Evolutionary conservation across 2,113 vertebrate species (phyloP).

Genomic region (Pao palembangensis): DNA sequence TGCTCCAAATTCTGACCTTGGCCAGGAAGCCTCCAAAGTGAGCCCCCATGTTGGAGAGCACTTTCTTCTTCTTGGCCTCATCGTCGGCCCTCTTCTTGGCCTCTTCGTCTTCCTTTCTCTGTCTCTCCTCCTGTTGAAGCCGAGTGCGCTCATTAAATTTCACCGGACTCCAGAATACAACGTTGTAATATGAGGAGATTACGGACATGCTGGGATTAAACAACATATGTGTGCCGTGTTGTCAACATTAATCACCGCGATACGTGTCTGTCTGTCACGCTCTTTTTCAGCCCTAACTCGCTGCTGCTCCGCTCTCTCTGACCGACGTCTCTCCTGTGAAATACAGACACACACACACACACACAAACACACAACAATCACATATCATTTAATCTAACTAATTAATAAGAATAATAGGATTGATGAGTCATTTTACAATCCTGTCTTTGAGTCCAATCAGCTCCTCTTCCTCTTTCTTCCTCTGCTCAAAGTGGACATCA

Average conservation of each 20-base stretch:
- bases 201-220: slow-evolving; percentile 1
- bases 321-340: slow-evolving; percentile 87
- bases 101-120: slow-evolving; percentile 92
- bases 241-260: slow-evolving; percentile 77
- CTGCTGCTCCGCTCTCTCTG: slow-evolving; percentile 91
- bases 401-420: too few relatives aligned
- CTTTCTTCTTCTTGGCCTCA: slow-evolving; percentile 97
- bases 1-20: slow-evolving; percentile 75
- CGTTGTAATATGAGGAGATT: neutral
- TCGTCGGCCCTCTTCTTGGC: slow-evolving; percentile 91
- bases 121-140: slow-evolving; percentile 85
- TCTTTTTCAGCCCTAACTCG: slow-evolving; percentile 92
- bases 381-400: too few relatives aligned
- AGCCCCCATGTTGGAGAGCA: slow-evolving; percentile 94
- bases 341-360: neutral
- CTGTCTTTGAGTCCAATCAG: slow-evolving; percentile 91
- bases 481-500: slow-evolving; percentile 93
- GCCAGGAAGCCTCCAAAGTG: slow-evolving; percentile 94
- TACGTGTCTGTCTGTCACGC: slow-evolving; percentile 85
- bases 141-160: too few relatives aligned
- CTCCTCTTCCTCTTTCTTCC: slow-evolving; percentile 95
- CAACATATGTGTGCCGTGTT: neutral
- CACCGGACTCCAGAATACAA: too few relatives aligned
- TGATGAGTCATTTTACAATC: slow-evolving; percentile 75
- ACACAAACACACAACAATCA: too few relatives aligned